Evolutionary conservation across 2,888 invertebrate genomes (phyloP), one percentile per base, ranked within the genome.

Genomic region (Caenorhabditis uteleia): DNA sequence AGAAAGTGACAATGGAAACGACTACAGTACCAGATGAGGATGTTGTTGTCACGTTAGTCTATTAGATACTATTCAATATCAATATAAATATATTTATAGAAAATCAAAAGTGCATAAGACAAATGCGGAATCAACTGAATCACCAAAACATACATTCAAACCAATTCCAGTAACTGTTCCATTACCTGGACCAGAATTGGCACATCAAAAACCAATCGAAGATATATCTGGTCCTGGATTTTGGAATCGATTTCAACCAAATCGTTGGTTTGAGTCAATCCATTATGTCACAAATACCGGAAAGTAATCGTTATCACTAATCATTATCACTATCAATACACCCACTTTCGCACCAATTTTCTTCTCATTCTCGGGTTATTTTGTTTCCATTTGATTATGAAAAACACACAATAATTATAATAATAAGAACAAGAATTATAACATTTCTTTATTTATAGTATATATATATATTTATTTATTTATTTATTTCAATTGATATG

Each of bases 281-380:
- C 79, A 80, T 59, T 78, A 79, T 69, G 68, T 80, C 50, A 80
- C 80, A 38, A 79, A 80, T 65, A 80, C 80, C 27, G 80, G 80
- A 42, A 62, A 62, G 23, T 62, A 57, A 54, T 21, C 29, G 5
- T 7, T 18, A n/a, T n/a, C n/a, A n/a, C n/a, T n/a, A n/a, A n/a
- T n/a, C n/a, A n/a, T n/a, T n/a, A n/a, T n/a, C n/a, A n/a, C n/a
- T 14, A 14, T 34, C n/a, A n/a, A 26, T 4, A 18, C 14, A 27
- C 38, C 29, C 8, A 23, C n/a, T 26, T 38, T 38, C 7, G 20
- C 29, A 39, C 47, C 42, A 44, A 29, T 18, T 33, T 36, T 43
- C 20, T 36, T 45, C 38, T 46, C 60, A 54, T 44, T 53, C 38
- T 50, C 62, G 55, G 61, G 61, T 55, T 42, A 23, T 27, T 34